Percentiles rank a stretch among this genome's conserved stretches.
Conservation (phyloP, 1,140 invertebrate genomes). For the Zaprionus camerounensis region DNA sequence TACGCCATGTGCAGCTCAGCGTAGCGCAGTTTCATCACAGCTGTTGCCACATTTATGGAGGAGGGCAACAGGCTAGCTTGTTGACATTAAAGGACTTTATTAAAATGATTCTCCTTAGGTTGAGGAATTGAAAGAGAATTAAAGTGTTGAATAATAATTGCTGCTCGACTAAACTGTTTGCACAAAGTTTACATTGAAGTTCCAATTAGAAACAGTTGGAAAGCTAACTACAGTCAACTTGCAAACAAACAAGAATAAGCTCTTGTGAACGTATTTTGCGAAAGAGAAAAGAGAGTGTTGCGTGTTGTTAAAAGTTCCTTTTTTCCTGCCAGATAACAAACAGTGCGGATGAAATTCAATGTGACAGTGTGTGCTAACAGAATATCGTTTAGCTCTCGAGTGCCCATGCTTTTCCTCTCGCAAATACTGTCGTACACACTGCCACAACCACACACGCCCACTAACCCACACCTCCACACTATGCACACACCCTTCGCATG, state of each 20-base stretch:
- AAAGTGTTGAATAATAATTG: neutral
- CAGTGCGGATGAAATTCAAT: slow-evolving; percentile 12
- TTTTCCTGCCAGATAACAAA: slow-evolving; percentile 1
- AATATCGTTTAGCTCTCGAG: slow-evolving; percentile 27
- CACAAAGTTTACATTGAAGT: neutral
- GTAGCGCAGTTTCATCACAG: slow-evolving; percentile 1
- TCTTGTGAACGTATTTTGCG: neutral
- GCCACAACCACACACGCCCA: neutral
- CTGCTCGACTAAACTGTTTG: neutral
- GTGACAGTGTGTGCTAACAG: slow-evolving; percentile 15
- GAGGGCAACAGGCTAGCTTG: neutral
- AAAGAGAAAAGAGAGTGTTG: neutral
- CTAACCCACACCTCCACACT: neutral
- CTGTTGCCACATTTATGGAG: slow-evolving; percentile 24
- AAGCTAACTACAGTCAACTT: slow-evolving; percentile 1
- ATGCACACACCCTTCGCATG: slow-evolving; percentile 2
- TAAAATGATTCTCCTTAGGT: neutral
- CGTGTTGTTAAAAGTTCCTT: neutral
- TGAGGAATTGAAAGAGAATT: neutral
- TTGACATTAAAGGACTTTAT: neutral
- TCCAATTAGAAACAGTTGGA: neutral
- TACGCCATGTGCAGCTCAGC: slow-evolving; percentile 31
- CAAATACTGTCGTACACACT: slow-evolving; percentile 10
- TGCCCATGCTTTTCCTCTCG: neutral
- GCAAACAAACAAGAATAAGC: neutral